Evolutionary conservation across 1,140 invertebrate genomes (phyloP).

Genomic region (Drosophila ananassae): DNA sequence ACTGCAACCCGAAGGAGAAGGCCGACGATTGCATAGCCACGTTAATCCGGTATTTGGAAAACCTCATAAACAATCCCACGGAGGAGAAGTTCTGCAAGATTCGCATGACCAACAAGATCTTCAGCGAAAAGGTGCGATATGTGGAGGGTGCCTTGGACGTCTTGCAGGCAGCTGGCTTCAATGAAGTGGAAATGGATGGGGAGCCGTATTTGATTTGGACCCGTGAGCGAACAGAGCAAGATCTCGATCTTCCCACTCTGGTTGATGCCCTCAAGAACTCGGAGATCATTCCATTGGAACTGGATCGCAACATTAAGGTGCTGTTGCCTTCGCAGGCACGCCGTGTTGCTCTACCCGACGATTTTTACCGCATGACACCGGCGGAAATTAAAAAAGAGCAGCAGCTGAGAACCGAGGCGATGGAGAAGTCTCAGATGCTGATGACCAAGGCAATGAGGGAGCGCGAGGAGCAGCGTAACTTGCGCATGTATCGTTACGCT

Average conservation of each 20-base stretch:
- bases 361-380: slow-evolving; percentile 91
- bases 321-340: slow-evolving; percentile 90
- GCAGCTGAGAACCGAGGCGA: slow-evolving; percentile 89
- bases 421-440: slow-evolving; percentile 92
- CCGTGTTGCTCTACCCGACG: slow-evolving; percentile 89
- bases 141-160: slow-evolving; percentile 93
- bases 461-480: slow-evolving; percentile 91
- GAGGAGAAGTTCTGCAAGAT: slow-evolving; percentile 97
- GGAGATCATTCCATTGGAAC: slow-evolving; percentile 91
- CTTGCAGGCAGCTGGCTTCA: slow-evolving; percentile 93
- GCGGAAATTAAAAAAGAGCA: slow-evolving; percentile 95
- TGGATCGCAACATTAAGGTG: slow-evolving; percentile 94
- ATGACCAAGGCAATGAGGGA: slow-evolving; percentile 97
- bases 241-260: slow-evolving; percentile 86
- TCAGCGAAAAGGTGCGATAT: slow-evolving; percentile 90
- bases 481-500: slow-evolving; percentile 93
- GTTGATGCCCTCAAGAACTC: slow-evolving; percentile 91
- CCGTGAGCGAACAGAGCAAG: slow-evolving; percentile 57
- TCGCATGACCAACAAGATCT: slow-evolving; percentile 88
- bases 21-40: slow-evolving; percentile 93
- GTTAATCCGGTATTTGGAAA: slow-evolving; percentile 95
- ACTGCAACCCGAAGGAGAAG: slow-evolving; percentile 93
- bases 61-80: slow-evolving; percentile 92
- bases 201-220: slow-evolving; percentile 76
- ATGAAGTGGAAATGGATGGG: slow-evolving; percentile 85